These are phyloP conservation scores for Lepidurus arcticus DNA, from an alignment of 1,140 invertebrate species.

Conservation along the genomic window DNA sequence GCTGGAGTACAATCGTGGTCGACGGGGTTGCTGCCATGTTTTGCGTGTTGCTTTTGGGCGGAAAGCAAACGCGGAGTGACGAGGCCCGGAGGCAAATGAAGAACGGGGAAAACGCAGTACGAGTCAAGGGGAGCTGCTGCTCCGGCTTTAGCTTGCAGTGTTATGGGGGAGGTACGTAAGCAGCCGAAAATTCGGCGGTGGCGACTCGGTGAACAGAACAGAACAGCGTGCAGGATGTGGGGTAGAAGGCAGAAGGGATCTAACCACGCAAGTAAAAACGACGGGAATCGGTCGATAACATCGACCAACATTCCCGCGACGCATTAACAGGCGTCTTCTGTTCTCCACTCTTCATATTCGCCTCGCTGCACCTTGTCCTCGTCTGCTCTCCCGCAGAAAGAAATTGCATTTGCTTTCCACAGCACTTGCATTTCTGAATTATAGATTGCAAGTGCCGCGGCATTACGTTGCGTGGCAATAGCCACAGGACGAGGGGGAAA, in stretches of 20 bases:
- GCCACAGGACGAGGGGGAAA: neutral
- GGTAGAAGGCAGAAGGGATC: neutral
- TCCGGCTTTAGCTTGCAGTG: too few relatives aligned
- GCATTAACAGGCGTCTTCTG: conserved; percentile 21
- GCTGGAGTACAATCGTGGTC: neutral
- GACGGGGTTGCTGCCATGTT: neutral
- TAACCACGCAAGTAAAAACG: conserved; percentile 11
- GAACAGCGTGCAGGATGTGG: neutral
- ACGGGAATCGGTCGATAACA: conserved; percentile 9
- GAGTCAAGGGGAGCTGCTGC: neutral
- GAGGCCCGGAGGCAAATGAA: conserved; percentile 2
- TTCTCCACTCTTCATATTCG: conserved; percentile 15
- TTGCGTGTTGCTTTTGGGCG: neutral
- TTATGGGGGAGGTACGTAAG: too few relatives aligned
- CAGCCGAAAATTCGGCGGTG: too few relatives aligned
- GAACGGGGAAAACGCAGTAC: neutral
- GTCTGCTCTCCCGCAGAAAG: neutral
- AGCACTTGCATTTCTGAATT: neutral
- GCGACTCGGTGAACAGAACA: neutral
- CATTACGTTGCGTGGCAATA: neutral
- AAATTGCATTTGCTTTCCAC: neutral
- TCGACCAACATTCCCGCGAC: conserved; percentile 20
- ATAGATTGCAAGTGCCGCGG: neutral
- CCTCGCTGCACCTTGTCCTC: neutral
- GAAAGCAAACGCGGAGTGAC: neutral